Percentiles rank a stretch among this genome's conserved stretches.
phyloP scores from a whole-genome alignment of 2,888 invertebrate species.

The Sesia apiformis region DNA sequence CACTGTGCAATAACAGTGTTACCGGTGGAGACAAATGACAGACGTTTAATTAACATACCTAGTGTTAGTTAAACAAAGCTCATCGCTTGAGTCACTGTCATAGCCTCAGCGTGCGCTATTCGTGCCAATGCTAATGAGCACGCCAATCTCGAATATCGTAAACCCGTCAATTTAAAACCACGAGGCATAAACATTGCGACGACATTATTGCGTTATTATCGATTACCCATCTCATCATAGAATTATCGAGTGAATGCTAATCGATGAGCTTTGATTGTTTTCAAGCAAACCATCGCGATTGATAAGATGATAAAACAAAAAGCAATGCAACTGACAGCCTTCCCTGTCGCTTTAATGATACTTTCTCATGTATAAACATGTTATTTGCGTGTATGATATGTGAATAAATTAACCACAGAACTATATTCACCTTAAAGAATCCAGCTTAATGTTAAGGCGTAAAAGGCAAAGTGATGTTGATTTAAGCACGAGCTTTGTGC shows the following conservation, averaged over 20 bases:
- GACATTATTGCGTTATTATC: not conserved
- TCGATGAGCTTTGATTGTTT: not conserved
- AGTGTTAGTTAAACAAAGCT: slow-evolving; percentile 12
- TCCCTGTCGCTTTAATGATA: not conserved
- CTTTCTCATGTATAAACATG: not conserved
- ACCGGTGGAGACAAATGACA: not conserved
- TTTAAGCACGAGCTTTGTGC: no score
- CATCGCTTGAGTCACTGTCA: slow-evolving; percentile 15
- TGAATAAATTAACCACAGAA: no score
- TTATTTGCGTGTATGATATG: no score
- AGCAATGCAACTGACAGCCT: not conserved
- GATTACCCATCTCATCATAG: not conserved
- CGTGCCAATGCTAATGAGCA: slow-evolving; percentile 56
- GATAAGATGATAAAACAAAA: not conserved
- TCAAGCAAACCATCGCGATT: not conserved
- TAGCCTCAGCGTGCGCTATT: slow-evolving; percentile 38
- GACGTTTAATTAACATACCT: slow-evolving; percentile 1
- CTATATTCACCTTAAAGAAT: no score
- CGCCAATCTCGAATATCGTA: slow-evolving; percentile 40
- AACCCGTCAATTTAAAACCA: slow-evolving; percentile 29
- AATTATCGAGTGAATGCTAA: not conserved
- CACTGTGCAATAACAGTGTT: not conserved
- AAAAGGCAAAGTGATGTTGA: no score
- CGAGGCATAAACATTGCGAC: slow-evolving; percentile 3
- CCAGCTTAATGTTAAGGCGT: no score